These are phyloP conservation scores for Tursiops truncatus DNA, from an alignment of 2,113 vertebrate species.

Conservation along the genomic window DNA sequence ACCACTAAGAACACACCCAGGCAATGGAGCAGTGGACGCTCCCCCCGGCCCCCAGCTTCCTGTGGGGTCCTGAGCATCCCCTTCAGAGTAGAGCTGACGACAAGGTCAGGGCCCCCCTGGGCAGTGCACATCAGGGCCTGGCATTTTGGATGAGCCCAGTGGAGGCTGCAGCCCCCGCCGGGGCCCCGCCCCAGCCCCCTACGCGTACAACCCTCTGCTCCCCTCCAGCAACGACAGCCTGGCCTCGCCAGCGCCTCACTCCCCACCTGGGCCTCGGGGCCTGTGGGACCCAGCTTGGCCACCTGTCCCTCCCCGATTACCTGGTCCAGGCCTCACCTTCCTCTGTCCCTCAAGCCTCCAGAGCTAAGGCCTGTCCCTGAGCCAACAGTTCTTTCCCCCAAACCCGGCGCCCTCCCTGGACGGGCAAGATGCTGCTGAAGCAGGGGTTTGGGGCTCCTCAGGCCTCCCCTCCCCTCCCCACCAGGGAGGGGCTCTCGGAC, in stretches of 20 bases:
- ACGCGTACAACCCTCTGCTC: neutral
- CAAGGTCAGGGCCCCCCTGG: neutral
- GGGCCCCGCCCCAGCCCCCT: neutral
- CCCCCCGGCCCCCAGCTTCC: neutral
- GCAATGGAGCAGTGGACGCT: neutral
- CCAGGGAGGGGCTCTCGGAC: neutral
- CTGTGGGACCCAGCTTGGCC: neutral
- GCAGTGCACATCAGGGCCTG: neutral
- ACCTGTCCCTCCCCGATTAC: accelerated
- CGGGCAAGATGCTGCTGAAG: neutral
- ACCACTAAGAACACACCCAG: neutral
- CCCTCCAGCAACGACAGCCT: neutral
- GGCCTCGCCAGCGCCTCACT: accelerated
- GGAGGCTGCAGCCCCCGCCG: neutral
- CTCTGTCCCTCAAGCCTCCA: neutral
- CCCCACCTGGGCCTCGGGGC: neutral
- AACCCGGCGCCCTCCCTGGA: neutral
- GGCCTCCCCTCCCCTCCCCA: too few species aligned
- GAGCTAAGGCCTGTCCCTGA: neutral
- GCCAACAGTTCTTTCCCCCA: neutral
- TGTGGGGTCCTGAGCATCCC: neutral
- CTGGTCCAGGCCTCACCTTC: neutral
- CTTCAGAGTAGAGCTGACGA: neutral
- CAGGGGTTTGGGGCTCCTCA: neutral
- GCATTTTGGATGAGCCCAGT: neutral